Evolutionary conservation across 2,113 vertebrate genomes (phyloP).

Genomic region (Epinephelus moara): DNA sequence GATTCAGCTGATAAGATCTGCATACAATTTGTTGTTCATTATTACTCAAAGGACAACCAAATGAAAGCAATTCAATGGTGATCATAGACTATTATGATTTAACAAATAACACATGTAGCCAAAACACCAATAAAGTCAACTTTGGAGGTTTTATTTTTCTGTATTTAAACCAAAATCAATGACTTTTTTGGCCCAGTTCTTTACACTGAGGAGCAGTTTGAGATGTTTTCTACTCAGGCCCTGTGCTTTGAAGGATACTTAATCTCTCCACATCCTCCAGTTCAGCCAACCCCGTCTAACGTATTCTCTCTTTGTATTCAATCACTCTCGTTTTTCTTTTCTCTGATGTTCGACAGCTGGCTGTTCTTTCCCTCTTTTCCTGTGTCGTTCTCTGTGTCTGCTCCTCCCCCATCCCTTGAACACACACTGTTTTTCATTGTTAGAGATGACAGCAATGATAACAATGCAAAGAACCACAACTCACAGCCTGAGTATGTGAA

Average conservation of each 20-base stretch:
- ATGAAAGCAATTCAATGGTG: background rate
- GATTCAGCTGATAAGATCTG: conserved; percentile 20
- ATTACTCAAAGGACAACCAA: background rate
- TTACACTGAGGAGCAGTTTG: background rate
- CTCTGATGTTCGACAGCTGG: conserved; percentile 75
- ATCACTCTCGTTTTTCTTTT: conserved; percentile 67
- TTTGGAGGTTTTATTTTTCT: background rate
- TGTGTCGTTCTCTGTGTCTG: conserved; percentile 57
- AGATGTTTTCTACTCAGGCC: conserved; percentile 16
- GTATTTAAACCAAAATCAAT: conserved; percentile 5
- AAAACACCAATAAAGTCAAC: background rate
- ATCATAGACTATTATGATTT: background rate
- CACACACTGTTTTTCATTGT: conserved; percentile 83
- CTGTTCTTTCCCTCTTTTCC: conserved; percentile 72
- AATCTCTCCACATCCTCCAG: conserved; percentile 55
- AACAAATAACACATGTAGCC: conserved; percentile 3
- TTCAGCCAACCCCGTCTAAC: conserved; percentile 50
- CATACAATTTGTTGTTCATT: conserved; percentile 20
- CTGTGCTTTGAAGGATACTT: conserved; percentile 36
- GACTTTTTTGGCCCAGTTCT: background rate
- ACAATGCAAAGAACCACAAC: conserved; percentile 75
- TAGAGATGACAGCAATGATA: conserved; percentile 82
- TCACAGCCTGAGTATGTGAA: conserved; percentile 50
- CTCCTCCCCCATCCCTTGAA: conserved; percentile 75
- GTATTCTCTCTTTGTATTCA: conserved; percentile 63